These are phyloP conservation scores for Dryomyza anilis DNA, from an alignment of 2,888 invertebrate species.

Conservation along the genomic window DNA sequence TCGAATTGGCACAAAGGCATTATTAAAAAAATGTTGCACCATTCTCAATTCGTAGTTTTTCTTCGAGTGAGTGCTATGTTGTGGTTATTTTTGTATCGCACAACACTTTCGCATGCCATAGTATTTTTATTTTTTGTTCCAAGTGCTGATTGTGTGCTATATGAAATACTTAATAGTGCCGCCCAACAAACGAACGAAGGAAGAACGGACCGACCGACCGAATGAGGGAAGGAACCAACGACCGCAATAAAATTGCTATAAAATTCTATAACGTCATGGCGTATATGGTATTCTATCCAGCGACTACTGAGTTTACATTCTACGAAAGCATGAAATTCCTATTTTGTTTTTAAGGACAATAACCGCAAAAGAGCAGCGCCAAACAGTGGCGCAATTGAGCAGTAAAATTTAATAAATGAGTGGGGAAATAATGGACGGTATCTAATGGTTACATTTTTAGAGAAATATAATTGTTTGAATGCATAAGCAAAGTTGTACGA, in stretches of 20 bases:
- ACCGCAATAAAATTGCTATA: constrained; percentile 23
- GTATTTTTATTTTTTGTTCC: not conserved
- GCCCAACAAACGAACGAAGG: not conserved
- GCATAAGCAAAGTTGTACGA: too few relatives aligned
- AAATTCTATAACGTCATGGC: constrained; percentile 15
- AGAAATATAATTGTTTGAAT: too few relatives aligned
- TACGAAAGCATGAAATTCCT: constrained; percentile 1
- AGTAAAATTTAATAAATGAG: too few relatives aligned
- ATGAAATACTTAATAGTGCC: constrained; percentile 7
- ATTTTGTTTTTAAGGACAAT: constrained; percentile 8
- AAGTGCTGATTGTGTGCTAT: constrained; percentile 7
- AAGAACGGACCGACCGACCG: not conserved
- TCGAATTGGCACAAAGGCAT: constrained; percentile 20
- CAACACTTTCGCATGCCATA: not conserved
- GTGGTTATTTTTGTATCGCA: not conserved
- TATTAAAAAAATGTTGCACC: constrained; percentile 23
- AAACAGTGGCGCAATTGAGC: not conserved
- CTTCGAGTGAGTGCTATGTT: not conserved
- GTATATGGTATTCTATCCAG: not conserved
- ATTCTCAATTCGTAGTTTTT: not conserved
- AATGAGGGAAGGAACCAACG: too few relatives aligned
- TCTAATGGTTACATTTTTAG: too few relatives aligned
- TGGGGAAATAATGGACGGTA: too few relatives aligned
- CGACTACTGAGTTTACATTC: not conserved
- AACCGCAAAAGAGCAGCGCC: constrained; percentile 5